Base-by-base conservation (phyloP, 2,113 vertebrate genomes). In the Electrona antarctica region DNA sequence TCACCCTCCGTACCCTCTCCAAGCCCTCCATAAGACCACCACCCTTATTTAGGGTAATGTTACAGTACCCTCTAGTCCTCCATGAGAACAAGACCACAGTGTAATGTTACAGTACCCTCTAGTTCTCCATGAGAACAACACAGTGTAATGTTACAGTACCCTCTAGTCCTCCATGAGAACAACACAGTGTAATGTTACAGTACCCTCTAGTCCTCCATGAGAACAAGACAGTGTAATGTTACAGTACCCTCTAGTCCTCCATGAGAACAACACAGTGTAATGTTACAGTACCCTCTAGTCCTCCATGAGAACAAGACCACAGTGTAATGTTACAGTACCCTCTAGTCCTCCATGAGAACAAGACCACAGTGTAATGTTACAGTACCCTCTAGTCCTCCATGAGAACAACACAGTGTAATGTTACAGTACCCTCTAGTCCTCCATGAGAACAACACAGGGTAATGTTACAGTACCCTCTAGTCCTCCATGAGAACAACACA, bases 11-110 rank as follows among this genome's bases (percentile, higher is more conserved):
- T 21, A 21, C 90, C 87, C 80, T 83, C 65, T 78, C 83, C 76
- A 79, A 79, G 72, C 81, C 74, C 74, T 79, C 79, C 85, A 81
- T 55, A 48, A 88, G 68, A 87, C 88, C 81, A 88, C 72, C 69
- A 74, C 21, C 21, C 21, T 21, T 21, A 82, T 62, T 56, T 70
- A 81, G 71, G 63, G 10, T 29, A 45, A 15, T 8, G 8, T 21
- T 21, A 21, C 21, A 1, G 21, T 21, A 21, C 21, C 21, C 21
- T 21, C 21, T 21, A 21, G 2, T 21, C 21, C 21, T 21, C 21
- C 21, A 21, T 21, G 21, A 21, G 21, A 21, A 21, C 68, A 64
- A 8, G 76, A 50, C 55, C 6, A 21, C 10, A 60, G 33, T n/a
- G 10, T 29, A 45, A 15, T 8, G 8, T 21, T 21, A 21, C 21